These are phyloP conservation scores for Fissipunctia ypsillon DNA, from an alignment of 2,888 invertebrate genomes.

Conservation along the genomic window DNA sequence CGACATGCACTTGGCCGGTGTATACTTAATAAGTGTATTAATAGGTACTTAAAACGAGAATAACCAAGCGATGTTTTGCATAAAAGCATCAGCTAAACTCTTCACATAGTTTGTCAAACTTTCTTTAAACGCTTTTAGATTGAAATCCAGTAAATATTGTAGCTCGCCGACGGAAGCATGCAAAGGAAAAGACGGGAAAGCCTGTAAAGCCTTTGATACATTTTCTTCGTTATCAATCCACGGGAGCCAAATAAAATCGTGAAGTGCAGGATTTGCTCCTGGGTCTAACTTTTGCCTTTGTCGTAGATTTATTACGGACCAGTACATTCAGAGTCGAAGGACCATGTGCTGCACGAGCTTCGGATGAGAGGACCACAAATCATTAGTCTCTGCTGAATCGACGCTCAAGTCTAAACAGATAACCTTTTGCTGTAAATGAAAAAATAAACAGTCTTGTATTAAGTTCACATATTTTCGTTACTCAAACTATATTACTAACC, in stretches of 20 bases:
- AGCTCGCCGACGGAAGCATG: slow-evolving; percentile 71
- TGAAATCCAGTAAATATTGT: slow-evolving; percentile 73
- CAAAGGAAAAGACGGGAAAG: slow-evolving; percentile 71
- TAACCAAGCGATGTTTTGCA: slow-evolving; percentile 67
- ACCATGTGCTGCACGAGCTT: slow-evolving; percentile 71
- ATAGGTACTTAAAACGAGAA: slow-evolving; percentile 64
- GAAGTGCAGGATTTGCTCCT: slow-evolving; percentile 71
- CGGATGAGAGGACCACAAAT: slow-evolving; percentile 74
- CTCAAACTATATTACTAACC: too few species aligned
- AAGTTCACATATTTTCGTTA: too few species aligned
- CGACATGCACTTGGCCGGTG: neutral
- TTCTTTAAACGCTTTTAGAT: slow-evolving; percentile 70
- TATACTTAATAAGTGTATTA: slow-evolving; percentile 3
- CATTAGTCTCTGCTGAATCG: slow-evolving; percentile 74
- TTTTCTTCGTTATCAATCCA: slow-evolving; percentile 73
- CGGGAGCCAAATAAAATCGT: slow-evolving; percentile 73
- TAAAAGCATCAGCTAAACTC: slow-evolving; percentile 69
- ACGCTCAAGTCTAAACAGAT: slow-evolving; percentile 75
- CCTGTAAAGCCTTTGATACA: slow-evolving; percentile 55
- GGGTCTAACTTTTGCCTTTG: slow-evolving; percentile 64
- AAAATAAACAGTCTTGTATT: too few species aligned
- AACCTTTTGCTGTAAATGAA: slow-evolving; percentile 75
- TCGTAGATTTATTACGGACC: slow-evolving; percentile 73
- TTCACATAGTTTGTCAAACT: slow-evolving; percentile 68
- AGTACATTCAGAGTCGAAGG: slow-evolving; percentile 71